These are phyloP conservation scores for Loriculus beryllinus DNA, from an alignment of 2,797 vertebrate genomes.

Conservation along the genomic window DNA sequence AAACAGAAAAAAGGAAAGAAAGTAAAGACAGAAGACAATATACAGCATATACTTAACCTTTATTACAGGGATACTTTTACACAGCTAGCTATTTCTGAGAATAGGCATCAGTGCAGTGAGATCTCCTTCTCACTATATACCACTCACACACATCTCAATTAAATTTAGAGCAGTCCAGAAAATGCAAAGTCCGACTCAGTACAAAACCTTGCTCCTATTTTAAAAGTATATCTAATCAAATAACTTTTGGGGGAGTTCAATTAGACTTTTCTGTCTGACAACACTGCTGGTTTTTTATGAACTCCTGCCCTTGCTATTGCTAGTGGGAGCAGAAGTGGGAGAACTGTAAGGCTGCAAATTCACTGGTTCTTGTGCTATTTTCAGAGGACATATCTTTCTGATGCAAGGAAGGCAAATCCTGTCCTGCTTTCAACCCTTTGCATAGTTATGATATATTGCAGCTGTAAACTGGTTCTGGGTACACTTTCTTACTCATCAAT, in stretches of 20 bases:
- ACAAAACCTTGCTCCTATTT: neutral
- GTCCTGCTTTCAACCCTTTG: neutral
- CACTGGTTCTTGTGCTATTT: neutral
- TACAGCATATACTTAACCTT: slow-evolving; percentile 55
- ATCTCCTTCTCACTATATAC: neutral
- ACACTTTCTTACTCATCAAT: neutral
- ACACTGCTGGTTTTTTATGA: neutral
- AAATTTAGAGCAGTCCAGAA: neutral
- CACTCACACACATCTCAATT: slow-evolving; percentile 5
- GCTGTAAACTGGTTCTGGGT: slow-evolving; percentile 4
- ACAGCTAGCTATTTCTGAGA: slow-evolving; percentile 35
- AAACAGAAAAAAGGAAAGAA: neutral
- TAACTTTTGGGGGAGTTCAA: neutral
- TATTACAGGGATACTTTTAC: slow-evolving; percentile 50
- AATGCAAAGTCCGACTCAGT: neutral
- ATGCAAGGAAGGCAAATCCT: neutral
- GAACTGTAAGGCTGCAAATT: neutral
- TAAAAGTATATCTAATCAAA: neutral
- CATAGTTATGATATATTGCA: slow-evolving; percentile 23
- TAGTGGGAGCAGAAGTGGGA: neutral
- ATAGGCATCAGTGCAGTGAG: slow-evolving; percentile 5
- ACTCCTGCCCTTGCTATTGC: slow-evolving; percentile 2
- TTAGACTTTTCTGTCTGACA: neutral
- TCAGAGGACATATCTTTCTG: neutral
- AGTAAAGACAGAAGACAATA: neutral